Evolutionary conservation across 2,797 vertebrate species (phyloP), one percentile per base, ranked within the genome.

Genomic region (Lepidocolaptes lacrymiger): DNA sequence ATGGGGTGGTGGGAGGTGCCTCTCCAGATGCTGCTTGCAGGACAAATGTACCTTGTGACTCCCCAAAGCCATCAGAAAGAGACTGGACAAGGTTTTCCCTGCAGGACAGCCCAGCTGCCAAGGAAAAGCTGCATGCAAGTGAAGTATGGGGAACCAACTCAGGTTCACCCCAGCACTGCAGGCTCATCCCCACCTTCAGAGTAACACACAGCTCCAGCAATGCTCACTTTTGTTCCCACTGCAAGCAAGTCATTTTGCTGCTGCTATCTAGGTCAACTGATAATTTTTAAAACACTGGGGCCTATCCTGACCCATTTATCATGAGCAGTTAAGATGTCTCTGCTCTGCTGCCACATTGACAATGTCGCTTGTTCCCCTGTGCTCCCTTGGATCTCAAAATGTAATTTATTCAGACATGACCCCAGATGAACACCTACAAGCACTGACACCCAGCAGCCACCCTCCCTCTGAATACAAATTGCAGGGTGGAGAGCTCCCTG

Each of bases 291-390:
- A 92, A 88, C 91, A 83, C 76, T 1, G 2, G 89, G 89, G 81
- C 95, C 89, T 79, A 81, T 94, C 92, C 19, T 93, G 93, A 92
- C 95, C 92, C 89, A 96, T 81, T 96, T 96, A 95, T 81, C 69
- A 62, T 0, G 0, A 74, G 76, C 85, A 85, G 90, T 59, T 83
- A 74, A 80, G 72, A 75, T 20, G 8, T 43, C 66, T 92, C 89
- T 77, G 52, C 32, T 51, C 30, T 0, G 5, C 56, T 61, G 66
- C 75, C 0, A 1, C 0, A 0, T 1, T 84, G 87, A 91, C 89
- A 89, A 43, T 0, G 9, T 0, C 0, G 23, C 56, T 74, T 15
- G 44, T 37, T 87, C 87, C 67, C 23, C 10, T 4, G 85, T 7
- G 1, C 41, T 66, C 44, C 3, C 67, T 77, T 19, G 52, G 34